Evolutionary conservation across 2,888 invertebrate species (phyloP).

Genomic region (Tridacna crocea): DNA sequence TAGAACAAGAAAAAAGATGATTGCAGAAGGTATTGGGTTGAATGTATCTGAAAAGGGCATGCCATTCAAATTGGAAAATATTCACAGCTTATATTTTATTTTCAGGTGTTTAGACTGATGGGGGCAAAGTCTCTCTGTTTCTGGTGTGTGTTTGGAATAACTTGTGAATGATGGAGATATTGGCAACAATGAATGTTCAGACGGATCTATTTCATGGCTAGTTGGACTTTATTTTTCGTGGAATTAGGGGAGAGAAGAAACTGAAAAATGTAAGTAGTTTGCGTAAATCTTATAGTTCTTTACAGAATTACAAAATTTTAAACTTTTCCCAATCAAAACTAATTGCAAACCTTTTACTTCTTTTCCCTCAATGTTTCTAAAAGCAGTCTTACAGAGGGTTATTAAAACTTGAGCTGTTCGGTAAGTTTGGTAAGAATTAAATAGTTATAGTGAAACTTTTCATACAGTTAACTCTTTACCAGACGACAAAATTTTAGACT

Average conservation of each 20-base stretch:
- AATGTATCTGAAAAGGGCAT: background rate
- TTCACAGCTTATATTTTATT: background rate
- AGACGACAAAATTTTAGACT: too few relatives aligned
- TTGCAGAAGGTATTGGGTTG: too few relatives aligned
- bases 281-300: background rate
- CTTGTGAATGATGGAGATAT: background rate
- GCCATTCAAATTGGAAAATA: background rate
- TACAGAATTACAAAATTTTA: too few relatives aligned
- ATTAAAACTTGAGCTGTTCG: too few relatives aligned
- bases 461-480: too few relatives aligned
- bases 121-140: background rate
- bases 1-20: too few relatives aligned
- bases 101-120: background rate
- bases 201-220: conserved; percentile 8
- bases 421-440: too few relatives aligned
- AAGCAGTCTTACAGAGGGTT: too few relatives aligned
- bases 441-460: too few relatives aligned
- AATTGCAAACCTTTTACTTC: too few relatives aligned
- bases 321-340: too few relatives aligned
- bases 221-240: conserved; percentile 6
- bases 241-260: background rate
- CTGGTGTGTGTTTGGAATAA: background rate
- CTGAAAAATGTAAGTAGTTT: background rate
- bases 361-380: too few relatives aligned
- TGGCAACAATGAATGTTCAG: background rate